These are phyloP conservation scores for Hirundo rustica DNA, from an alignment of 2,797 vertebrate species.

Conservation along the genomic window DNA sequence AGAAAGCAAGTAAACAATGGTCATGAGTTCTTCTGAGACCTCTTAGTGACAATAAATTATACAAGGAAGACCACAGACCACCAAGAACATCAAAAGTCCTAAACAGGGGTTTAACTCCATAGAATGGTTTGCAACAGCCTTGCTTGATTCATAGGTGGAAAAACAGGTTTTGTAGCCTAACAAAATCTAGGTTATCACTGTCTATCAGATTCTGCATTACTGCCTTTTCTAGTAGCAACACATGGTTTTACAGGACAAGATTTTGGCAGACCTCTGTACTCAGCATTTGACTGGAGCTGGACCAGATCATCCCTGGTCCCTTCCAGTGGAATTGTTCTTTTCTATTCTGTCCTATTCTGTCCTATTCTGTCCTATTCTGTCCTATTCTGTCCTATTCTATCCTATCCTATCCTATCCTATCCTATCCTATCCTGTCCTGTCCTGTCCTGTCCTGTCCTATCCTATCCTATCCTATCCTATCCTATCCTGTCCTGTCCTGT, in stretches of 20 bases:
- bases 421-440: too few relatives aligned
- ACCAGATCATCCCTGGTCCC: accelerated
- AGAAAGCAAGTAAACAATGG: background rate
- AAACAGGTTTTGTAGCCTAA: background rate
- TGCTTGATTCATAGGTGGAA: background rate
- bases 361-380: too few relatives aligned
- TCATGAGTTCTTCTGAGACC: background rate
- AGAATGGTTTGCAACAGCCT: background rate
- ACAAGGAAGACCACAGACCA: background rate
- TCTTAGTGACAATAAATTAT: background rate
- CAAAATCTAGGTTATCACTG: background rate
- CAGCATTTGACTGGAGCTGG: background rate
- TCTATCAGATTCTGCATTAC: background rate
- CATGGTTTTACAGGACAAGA: background rate
- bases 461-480: too few relatives aligned
- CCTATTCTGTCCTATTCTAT: too few relatives aligned
- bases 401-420: background rate
- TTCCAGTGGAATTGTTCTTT: background rate
- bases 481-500: too few relatives aligned
- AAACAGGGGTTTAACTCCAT: background rate
- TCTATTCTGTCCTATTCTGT: background rate
- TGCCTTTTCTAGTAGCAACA: background rate
- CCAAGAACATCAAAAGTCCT: background rate
- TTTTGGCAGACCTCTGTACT: background rate
- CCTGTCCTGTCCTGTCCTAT: too few relatives aligned